Percentiles rank a stretch among this genome's conserved stretches.
Conservation (phyloP, 1,140 invertebrate genomes). For the Drosophila tsacasi region DNA sequence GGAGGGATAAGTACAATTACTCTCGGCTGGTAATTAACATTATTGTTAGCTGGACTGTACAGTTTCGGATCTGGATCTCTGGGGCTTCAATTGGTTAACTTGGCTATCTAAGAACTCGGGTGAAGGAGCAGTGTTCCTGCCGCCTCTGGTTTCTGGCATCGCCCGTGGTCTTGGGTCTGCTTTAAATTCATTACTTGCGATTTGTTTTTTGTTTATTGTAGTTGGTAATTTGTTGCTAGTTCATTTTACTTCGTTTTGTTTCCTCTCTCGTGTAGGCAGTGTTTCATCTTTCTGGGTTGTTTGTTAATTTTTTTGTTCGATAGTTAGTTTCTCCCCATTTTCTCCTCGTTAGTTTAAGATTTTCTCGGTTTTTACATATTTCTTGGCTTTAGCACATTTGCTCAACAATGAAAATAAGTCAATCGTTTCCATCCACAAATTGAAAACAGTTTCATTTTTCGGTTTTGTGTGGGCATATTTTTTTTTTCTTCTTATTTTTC, state of each 20-base stretch:
- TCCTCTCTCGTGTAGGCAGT: slow-evolving; percentile 72
- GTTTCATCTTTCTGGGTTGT: slow-evolving; percentile 66
- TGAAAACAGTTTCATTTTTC: slow-evolving; percentile 57
- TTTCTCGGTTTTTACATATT: slow-evolving; percentile 31
- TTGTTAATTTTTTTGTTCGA: slow-evolving; percentile 35
- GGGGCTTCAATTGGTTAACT: slow-evolving; percentile 71
- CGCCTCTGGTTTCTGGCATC: slow-evolving; percentile 30
- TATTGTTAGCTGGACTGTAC: slow-evolving; percentile 35
- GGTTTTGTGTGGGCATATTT: slow-evolving; percentile 33
- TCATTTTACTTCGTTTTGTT: slow-evolving; percentile 35
- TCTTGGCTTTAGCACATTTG: slow-evolving; percentile 60
- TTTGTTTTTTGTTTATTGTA: slow-evolving; percentile 75
- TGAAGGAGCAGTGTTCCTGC: slow-evolving; percentile 14
- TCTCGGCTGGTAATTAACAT: slow-evolving; percentile 9
- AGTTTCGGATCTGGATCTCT: slow-evolving; percentile 17
- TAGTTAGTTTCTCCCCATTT: slow-evolving; percentile 43
- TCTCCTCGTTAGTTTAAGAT: slow-evolving; percentile 6
- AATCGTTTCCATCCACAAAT: slow-evolving; percentile 61
- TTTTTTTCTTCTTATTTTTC: slow-evolving; percentile 26
- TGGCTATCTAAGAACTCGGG: slow-evolving; percentile 75
- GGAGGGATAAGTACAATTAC: slow-evolving; percentile 53
- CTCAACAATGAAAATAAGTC: slow-evolving; percentile 55
- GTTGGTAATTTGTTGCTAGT: slow-evolving; percentile 79
- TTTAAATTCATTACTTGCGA: slow-evolving; percentile 74
- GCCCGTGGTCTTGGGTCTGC: slow-evolving; percentile 41